Conservation (phyloP, 2,113 vertebrate genomes). For the Proteles cristata region DNA sequence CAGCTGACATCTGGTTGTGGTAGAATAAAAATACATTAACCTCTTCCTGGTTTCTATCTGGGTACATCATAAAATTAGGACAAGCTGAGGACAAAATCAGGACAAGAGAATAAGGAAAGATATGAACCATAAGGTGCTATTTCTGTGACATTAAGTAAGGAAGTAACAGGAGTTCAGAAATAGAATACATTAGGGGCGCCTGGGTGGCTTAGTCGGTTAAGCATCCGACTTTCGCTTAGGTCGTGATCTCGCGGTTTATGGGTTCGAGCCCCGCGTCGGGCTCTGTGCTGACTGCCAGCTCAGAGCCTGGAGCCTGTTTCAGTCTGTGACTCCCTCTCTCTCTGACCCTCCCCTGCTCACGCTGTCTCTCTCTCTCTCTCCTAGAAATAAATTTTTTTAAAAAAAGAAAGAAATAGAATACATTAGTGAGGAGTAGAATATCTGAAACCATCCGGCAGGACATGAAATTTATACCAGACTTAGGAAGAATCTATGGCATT, state of each 20-base stretch:
- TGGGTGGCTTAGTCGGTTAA: too few relatives aligned
- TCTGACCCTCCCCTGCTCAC: too few relatives aligned
- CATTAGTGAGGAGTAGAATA: background rate
- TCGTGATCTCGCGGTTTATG: too few relatives aligned
- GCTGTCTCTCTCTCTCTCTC: too few relatives aligned
- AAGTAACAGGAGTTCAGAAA: background rate
- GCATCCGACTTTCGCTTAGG: too few relatives aligned
- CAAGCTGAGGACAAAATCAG: background rate
- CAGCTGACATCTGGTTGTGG: background rate
- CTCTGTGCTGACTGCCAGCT: too few relatives aligned
- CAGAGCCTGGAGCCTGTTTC: too few relatives aligned
- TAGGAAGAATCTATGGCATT: background rate
- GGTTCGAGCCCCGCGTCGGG: too few relatives aligned
- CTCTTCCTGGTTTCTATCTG: background rate
- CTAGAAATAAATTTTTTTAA: too few relatives aligned
- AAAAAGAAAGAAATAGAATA: background rate
- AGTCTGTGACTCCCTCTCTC: too few relatives aligned
- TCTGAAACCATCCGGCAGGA: background rate
- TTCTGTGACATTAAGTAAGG: background rate
- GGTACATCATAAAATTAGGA: background rate
- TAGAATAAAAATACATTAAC: background rate
- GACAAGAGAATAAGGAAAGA: background rate
- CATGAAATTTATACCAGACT: background rate
- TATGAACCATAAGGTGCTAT: background rate
- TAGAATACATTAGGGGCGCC: background rate